phyloP scores from a whole-genome alignment of 1,140 invertebrate species.

The Drosophila aff. region DNA sequence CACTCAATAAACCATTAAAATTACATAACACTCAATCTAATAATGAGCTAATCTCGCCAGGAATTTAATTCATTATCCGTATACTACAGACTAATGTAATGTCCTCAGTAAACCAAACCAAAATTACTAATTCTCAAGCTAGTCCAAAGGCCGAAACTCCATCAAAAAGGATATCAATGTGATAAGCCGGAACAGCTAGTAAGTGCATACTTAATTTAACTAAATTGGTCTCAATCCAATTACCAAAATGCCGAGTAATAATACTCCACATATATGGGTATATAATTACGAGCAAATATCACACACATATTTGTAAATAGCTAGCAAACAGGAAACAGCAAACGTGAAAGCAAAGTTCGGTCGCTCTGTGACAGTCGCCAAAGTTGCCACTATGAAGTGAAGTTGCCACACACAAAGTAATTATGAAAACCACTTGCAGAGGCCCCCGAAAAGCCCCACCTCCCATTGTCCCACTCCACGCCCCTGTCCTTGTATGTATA shows the following conservation, averaged over 20 bases:
- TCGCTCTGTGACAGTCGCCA: conserved; percentile 27
- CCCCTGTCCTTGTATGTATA: conserved; percentile 15
- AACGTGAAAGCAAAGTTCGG: conserved; percentile 19
- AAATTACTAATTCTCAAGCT: not conserved
- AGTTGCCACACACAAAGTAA: conserved; percentile 68
- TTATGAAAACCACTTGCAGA: conserved; percentile 77
- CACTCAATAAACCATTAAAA: not conserved
- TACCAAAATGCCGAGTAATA: conserved; percentile 18
- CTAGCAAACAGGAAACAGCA: conserved; percentile 8
- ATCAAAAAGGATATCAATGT: conserved; percentile 3
- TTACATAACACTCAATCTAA: not conserved
- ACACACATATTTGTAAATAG: conserved; percentile 30
- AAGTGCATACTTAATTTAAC: conserved; percentile 25
- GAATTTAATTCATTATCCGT: conserved; percentile 2
- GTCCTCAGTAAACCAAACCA: not conserved
- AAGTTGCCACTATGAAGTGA: conserved; percentile 44
- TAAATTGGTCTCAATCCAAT: conserved; percentile 25
- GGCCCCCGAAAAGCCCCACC: conserved; percentile 18
- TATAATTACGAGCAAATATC: conserved; percentile 38
- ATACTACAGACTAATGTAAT: not conserved
- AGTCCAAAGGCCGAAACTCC: not conserved
- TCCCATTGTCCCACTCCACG: not conserved
- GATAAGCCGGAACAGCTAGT: conserved; percentile 11
- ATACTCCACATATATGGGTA: conserved; percentile 3
- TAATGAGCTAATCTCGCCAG: not conserved